These are phyloP conservation scores for Chelonus formosanus DNA, from an alignment of 2,888 invertebrate genomes.

Conservation along the genomic window DNA sequence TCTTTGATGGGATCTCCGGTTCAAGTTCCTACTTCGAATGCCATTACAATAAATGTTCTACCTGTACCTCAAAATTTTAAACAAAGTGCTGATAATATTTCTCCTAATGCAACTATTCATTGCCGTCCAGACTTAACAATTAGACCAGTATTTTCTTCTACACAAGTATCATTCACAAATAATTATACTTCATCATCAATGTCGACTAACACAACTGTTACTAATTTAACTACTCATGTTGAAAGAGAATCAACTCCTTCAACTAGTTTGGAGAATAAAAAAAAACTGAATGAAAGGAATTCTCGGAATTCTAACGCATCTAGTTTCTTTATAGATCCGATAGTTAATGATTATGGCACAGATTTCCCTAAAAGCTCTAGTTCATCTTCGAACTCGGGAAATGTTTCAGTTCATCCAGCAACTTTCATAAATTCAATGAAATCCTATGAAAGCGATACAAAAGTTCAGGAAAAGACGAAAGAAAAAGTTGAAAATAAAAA, in stretches of 20 bases:
- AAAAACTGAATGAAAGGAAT: background rate
- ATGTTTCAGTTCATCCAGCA: background rate
- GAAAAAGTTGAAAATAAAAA: background rate
- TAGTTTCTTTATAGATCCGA: background rate
- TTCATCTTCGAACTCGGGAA: too few species aligned
- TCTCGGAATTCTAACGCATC: background rate
- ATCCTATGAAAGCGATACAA: background rate
- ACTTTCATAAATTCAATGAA: background rate
- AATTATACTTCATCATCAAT: slow-evolving; percentile 51
- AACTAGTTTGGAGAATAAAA: background rate
- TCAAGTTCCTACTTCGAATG: slow-evolving; percentile 58
- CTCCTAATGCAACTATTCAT: slow-evolving; percentile 48
- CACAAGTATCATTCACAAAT: slow-evolving; percentile 60
- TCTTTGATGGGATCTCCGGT: slow-evolving; percentile 58
- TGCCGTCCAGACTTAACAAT: slow-evolving; percentile 36
- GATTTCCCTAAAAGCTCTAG: background rate
- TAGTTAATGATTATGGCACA: background rate
- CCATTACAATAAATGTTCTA: slow-evolving; percentile 62
- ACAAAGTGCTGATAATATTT: slow-evolving; percentile 58
- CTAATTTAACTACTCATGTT: slow-evolving; percentile 40
- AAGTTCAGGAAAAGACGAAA: background rate
- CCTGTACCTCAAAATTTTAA: slow-evolving; percentile 60
- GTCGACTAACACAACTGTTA: slow-evolving; percentile 22
- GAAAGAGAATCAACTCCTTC: slow-evolving; percentile 41
- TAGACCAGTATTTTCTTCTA: slow-evolving; percentile 52